Evolutionary conservation across 2,797 vertebrate species (phyloP).

Genomic region (Podargus strigoides): DNA sequence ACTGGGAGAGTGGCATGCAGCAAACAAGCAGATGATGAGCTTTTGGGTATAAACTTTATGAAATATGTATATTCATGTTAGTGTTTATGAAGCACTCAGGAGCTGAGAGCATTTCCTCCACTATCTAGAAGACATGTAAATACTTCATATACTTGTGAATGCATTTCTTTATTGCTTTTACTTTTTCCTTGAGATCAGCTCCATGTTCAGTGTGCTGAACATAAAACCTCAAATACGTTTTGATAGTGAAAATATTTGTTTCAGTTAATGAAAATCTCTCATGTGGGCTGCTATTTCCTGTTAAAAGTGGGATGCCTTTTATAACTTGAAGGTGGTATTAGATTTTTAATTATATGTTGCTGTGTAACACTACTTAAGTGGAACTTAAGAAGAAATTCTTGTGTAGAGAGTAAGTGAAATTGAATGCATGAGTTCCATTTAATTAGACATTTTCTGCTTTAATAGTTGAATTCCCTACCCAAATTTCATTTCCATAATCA

Average conservation of each 20-base stretch:
- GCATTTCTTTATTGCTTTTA: not conserved
- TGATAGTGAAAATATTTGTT: conserved; percentile 21
- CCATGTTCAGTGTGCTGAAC: not conserved
- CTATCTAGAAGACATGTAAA: not conserved
- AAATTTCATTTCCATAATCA: conserved; percentile 60
- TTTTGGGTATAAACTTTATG: not conserved
- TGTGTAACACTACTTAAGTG: conserved; percentile 40
- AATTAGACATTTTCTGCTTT: conserved; percentile 70
- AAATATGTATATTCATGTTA: not conserved
- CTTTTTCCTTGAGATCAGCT: not conserved
- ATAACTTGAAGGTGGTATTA: conserved; percentile 33
- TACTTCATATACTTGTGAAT: not conserved
- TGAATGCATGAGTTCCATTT: conserved; percentile 60
- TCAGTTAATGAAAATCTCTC: not conserved
- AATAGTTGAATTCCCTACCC: conserved; percentile 36
- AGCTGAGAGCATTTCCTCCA: not conserved
- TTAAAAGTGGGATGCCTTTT: conserved; percentile 9
- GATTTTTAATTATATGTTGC: conserved; percentile 61
- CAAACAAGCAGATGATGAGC: not conserved
- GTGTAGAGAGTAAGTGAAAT: conserved; percentile 35
- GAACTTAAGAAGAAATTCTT: conserved; percentile 32
- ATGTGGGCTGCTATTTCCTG: conserved; percentile 4
- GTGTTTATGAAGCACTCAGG: not conserved
- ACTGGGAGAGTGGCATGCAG: not conserved
- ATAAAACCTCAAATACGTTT: not conserved